Conservation (phyloP, 2,797 vertebrate species). For the Remorina albescens region DNA sequence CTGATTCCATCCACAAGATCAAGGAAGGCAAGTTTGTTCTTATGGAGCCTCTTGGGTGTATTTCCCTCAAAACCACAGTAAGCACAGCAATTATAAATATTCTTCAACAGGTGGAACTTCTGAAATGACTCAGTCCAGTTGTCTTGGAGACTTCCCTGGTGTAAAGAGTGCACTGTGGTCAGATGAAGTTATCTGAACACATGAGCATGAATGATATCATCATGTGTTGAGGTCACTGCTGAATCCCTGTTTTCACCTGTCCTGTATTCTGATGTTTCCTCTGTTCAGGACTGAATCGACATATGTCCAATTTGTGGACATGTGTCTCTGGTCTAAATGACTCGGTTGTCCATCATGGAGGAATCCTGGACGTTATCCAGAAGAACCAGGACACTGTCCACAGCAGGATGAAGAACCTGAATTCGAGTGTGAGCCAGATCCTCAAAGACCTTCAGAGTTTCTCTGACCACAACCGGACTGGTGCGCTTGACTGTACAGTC, state of each 20-base stretch:
- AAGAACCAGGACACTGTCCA: constrained; percentile 85
- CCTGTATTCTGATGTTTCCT: neutral
- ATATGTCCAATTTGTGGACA: constrained; percentile 89
- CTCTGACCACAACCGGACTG: constrained; percentile 72
- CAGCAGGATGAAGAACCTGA: constrained; percentile 87
- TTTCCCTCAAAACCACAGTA: too few relatives aligned
- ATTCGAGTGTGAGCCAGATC: constrained; percentile 87
- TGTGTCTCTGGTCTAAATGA: constrained; percentile 88
- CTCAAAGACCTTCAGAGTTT: constrained; percentile 81
- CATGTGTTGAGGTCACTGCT: too few relatives aligned
- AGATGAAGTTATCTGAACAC: too few relatives aligned
- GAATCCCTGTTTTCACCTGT: neutral
- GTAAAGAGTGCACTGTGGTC: too few relatives aligned
- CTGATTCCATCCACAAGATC: constrained; percentile 87
- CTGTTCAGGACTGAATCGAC: constrained; percentile 83
- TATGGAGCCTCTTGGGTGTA: too few relatives aligned
- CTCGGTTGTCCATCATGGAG: constrained; percentile 83
- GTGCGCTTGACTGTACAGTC: constrained; percentile 72
- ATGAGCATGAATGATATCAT: neutral
- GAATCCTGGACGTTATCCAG: constrained; percentile 86
- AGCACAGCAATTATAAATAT: too few relatives aligned
- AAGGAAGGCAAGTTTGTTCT: constrained; percentile 81
- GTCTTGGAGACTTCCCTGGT: too few relatives aligned
- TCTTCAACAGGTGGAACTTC: too few relatives aligned
- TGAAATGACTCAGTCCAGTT: too few relatives aligned